Base-by-base conservation (phyloP, 2,113 vertebrate genomes). In the Macquaria ambigua region DNA sequence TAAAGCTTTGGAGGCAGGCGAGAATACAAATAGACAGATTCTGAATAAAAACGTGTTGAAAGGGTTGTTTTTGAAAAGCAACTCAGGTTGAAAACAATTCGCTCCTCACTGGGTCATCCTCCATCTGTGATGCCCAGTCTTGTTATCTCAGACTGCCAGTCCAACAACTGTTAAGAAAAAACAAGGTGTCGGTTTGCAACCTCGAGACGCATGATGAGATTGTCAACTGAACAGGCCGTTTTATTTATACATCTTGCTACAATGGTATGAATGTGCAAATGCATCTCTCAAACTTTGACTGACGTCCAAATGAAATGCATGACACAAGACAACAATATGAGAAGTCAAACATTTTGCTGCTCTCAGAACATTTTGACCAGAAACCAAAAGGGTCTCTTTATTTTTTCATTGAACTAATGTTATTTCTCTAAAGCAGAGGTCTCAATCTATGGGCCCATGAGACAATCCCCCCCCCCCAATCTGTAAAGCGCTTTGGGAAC, bases 1-100 rank as follows among this genome's bases (percentile, higher is more conserved):
- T 21, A 1, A 71, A 83, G 86, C 86, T 88, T 90, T 85, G 81
- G 86, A 79, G 74, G 90, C 84, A 88, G 74, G 67, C 61, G 25
- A 69, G 87, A 89, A 94, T 87, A 84, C 92, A 90, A 91, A 89
- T 74, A 90, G 92, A 93, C 90, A 81, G 77, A 84, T 83, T 48
- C 58, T 64, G 88, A 87, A 69, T 73, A 39, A 77, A 87, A 31
- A 81, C 58, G 64, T 58, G 86, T 92, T 92, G 87, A 89, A 94
- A 90, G 79, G 59, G 43, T 87, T 92, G 76, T 88, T 90, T 91
- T 88, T 85, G 74, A 85, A 83, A 90, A 89, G 77, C 76, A 69
- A 15, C 80, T 85, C 63, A 50, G 67, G 31, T 89, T 89, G 82
- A 81, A 90, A 93, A 92, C 86, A 90, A 90, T 71, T 77, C 5